Conservation (phyloP, 2,888 invertebrate species). For the Lycia hirtaria region DNA sequence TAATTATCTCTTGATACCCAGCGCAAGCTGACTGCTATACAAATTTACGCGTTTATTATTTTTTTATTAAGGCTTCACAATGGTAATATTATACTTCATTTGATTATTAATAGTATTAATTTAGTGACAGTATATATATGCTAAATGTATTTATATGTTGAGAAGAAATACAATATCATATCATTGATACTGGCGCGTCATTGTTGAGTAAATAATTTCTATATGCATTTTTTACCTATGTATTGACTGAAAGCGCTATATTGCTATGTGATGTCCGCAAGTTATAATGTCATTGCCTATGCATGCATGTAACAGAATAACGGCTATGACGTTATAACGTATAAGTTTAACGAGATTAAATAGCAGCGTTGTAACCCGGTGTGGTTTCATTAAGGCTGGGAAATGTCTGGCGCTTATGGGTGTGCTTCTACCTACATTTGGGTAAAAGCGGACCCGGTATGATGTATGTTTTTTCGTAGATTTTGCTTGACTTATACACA, state of each 20-base stretch:
- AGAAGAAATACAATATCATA: too few relatives aligned
- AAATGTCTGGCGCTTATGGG: conserved; percentile 60
- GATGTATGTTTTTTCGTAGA: background rate
- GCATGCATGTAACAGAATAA: conserved; percentile 28
- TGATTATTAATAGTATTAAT: too few relatives aligned
- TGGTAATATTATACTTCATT: too few relatives aligned
- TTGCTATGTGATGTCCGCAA: background rate
- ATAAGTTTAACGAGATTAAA: conserved; percentile 17
- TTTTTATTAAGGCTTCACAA: too few relatives aligned
- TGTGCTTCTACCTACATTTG: conserved; percentile 35
- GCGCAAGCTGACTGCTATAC: too few relatives aligned
- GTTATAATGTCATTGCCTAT: background rate
- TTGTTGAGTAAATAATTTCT: background rate
- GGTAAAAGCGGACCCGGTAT: background rate
- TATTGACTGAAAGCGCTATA: background rate
- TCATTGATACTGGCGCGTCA: background rate
- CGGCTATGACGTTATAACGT: conserved; percentile 48
- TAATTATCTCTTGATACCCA: too few relatives aligned
- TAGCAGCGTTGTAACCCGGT: conserved; percentile 47
- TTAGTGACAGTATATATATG: too few relatives aligned
- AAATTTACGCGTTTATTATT: too few relatives aligned
- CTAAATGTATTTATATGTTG: too few relatives aligned
- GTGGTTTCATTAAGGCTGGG: conserved; percentile 67
- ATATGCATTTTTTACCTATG: background rate
- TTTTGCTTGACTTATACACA: background rate